These are phyloP conservation scores for Gnathonemus longibarbis DNA, from an alignment of 2,113 vertebrate genomes.

Conservation along the genomic window DNA sequence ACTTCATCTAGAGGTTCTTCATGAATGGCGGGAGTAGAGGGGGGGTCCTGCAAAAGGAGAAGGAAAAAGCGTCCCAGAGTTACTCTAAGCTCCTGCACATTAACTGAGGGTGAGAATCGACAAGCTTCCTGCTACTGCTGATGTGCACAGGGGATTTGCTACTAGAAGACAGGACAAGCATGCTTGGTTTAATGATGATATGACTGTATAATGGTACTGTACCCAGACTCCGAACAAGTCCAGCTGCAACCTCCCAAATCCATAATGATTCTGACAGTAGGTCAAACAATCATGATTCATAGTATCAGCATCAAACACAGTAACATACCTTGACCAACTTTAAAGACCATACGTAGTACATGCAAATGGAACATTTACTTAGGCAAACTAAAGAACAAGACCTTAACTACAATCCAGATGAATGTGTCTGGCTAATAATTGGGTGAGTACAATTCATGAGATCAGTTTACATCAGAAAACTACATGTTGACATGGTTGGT, in stretches of 20 bases:
- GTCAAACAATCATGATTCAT: background rate
- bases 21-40: constrained; percentile 59
- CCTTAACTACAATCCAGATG: background rate
- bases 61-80: constrained; percentile 36
- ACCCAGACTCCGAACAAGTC: background rate
- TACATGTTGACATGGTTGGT: background rate
- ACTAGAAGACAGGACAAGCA: constrained; percentile 11
- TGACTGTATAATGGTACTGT: background rate
- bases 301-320: background rate
- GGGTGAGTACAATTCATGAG: background rate
- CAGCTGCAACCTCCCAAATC: constrained; percentile 4
- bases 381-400: background rate
- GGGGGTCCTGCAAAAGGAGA: constrained; percentile 59
- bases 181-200: background rate
- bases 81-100: constrained; percentile 31
- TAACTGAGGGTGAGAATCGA: background rate
- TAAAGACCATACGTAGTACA: background rate
- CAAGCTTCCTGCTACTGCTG: background rate
- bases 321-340: background rate
- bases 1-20: constrained; percentile 62
- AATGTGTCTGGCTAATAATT: background rate
- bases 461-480: background rate
- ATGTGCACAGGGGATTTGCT: background rate
- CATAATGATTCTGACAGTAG: background rate
- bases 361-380: background rate